phyloP scores from a whole-genome alignment of 2,888 invertebrate genomes.

The Xylocampa areola region DNA sequence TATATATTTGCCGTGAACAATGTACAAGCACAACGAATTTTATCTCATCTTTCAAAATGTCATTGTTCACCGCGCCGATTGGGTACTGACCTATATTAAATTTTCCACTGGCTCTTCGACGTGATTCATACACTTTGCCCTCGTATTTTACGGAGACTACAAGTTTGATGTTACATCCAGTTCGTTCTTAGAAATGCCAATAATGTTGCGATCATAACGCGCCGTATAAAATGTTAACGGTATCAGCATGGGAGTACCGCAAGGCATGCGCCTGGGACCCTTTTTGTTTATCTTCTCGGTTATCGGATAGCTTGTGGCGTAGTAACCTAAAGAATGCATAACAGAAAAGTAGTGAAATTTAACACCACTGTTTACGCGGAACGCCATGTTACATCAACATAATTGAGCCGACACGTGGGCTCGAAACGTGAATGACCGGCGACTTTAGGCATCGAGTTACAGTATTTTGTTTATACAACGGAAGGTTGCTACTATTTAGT shows the following conservation, averaged over 20 bases:
- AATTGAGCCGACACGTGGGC: conserved; percentile 63
- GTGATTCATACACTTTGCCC: conserved; percentile 58
- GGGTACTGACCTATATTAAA: conserved; percentile 61
- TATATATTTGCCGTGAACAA: conserved; percentile 14
- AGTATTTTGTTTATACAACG: conserved; percentile 48
- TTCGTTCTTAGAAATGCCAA: conserved; percentile 52
- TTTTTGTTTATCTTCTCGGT: conserved; percentile 63
- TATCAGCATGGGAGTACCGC: conserved; percentile 67
- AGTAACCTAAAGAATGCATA: conserved; percentile 58
- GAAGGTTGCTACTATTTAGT: conserved; percentile 40
- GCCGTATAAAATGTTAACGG: conserved; percentile 57
- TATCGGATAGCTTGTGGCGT: conserved; percentile 52
- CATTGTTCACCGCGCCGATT: conserved; percentile 35
- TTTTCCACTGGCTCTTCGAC: conserved; percentile 48
- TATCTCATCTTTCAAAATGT: conserved; percentile 40
- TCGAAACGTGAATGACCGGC: conserved; percentile 61
- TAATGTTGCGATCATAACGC: conserved; percentile 46
- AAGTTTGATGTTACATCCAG: conserved; percentile 39
- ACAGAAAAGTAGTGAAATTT: conserved; percentile 69
- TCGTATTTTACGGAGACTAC: conserved; percentile 33
- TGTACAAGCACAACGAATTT: conserved; percentile 34
- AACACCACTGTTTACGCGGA: conserved; percentile 67
- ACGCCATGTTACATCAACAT: conserved; percentile 56
- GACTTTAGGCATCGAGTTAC: conserved; percentile 43
- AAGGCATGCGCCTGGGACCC: conserved; percentile 74